These are phyloP conservation scores for Archips xylosteana DNA, from an alignment of 2,888 invertebrate species.

Conservation along the genomic window DNA sequence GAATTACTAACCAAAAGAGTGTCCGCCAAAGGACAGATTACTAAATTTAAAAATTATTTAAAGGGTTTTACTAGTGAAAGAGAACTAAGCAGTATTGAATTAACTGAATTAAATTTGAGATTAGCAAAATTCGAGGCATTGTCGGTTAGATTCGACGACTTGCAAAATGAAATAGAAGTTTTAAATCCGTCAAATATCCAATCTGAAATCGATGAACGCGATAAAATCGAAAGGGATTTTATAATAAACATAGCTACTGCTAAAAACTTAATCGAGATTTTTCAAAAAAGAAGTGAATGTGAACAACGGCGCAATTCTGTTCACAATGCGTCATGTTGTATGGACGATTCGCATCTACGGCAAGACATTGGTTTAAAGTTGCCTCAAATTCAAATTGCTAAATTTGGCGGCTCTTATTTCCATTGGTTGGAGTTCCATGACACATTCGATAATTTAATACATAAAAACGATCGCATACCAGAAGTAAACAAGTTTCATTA, in stretches of 20 bases:
- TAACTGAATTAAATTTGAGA: too few species aligned
- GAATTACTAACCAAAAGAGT: too few species aligned
- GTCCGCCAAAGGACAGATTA: too few species aligned
- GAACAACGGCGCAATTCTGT: conserved; percentile 7
- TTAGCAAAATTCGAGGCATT: too few species aligned
- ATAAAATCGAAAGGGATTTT: conserved; percentile 20
- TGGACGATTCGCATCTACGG: conserved; percentile 6
- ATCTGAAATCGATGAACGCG: conserved; percentile 25
- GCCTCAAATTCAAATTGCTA: conserved; percentile 4
- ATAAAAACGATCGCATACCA: conserved; percentile 34
- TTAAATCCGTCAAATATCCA: conserved; percentile 6
- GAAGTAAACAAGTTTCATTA: conserved; percentile 45
- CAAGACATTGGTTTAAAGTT: conserved; percentile 21
- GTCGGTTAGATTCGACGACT: too few species aligned
- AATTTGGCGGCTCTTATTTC: too few species aligned
- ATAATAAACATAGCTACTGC: conserved; percentile 28
- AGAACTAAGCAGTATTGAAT: too few species aligned
- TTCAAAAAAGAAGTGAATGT: neutral
- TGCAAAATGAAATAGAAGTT: conserved; percentile 35
- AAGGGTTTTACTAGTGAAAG: too few species aligned
- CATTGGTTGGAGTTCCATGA: conserved; percentile 44
- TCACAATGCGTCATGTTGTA: neutral
- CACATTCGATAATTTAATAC: conserved; percentile 39
- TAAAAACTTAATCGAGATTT: conserved; percentile 26
- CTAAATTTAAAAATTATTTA: too few species aligned